Evolutionary conservation across 2,888 invertebrate species (phyloP), one percentile per base, ranked within the genome.

Genomic region (Thymelicus acteon): DNA sequence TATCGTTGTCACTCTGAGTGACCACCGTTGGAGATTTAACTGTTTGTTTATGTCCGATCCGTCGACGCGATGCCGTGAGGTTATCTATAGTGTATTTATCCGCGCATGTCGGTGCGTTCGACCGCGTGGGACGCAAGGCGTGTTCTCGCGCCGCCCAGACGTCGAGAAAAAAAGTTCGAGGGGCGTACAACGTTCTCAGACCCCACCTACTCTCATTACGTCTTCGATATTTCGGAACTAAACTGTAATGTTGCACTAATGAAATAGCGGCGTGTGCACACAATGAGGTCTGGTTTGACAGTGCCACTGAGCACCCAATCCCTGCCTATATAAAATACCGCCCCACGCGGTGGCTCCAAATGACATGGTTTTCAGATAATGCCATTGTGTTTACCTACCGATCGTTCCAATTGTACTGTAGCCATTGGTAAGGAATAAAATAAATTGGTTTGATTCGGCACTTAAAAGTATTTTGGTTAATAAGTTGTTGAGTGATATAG

Each of bases 141-240:
- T 89, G 87, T 85, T 85, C 86, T 84, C 78, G 90, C 88, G 83
- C 91, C 92, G 91, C 92, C 92, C 92, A 92, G 89, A 88, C 87
- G 84, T 78, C 82, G 86, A 84, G 85, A 86, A 90, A 90, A 89
- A 92, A 92, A 90, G 85, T 83, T 86, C 85, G 86, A 86, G 91
- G 92, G 92, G 92, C 91, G 92, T 91, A 85, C 81, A 78, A 73
- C 85, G 52, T 87, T 85, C 75, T 77, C 69, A 72, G 85, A 87
- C 92, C 88, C 91, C 93, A 91, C 92, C 93, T 92, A 91, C 93
- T 91, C 81, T 90, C 86, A 92, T 90, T 90, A 89, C 91, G 88
- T 85, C 85, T 83, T 75, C 85, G 83, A 89, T 89, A 90, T 90
- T 91, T 90, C 87, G 90, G 85, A 89, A 87, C 87, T 82, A 80